Evolutionary conservation across 92 coral and sea anemone genomes (phyloP), one percentile per base, ranked within the genome.

Genomic region (Siderastrea siderea): DNA sequence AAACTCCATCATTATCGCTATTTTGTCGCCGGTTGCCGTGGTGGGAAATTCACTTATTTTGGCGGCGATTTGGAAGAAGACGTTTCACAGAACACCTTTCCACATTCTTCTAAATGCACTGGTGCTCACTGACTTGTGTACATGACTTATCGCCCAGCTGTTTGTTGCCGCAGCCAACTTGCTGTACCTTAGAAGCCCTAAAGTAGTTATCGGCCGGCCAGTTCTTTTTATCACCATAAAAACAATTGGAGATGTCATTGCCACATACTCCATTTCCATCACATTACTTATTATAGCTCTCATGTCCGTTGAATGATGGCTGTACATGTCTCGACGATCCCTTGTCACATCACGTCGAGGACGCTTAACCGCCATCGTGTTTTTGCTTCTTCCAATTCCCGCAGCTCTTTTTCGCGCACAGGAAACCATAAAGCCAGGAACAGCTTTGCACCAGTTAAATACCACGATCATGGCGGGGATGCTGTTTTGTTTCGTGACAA

Each of bases 61-160:
- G 16, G 51, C 55, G 47, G 85, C 85, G 14, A 68, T 68, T 52
- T 55, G 77, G 77, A 81, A 55, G 43, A 68, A 26, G 2, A 13
- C 66, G 14, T 68, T 47, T 11, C 55, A 3, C 1, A 81, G 68
- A 58, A 68, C 85, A 43, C 16, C 77, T 6, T 81, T 70, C 38
- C 71, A 81, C n/a, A 13, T 14, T 54, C 76, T 81, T 13, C 85
- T 81, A 6, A 69, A 52, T 68, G 85, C 77, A n/a, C 4, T 81
- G 26, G 77, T 45, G 5, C 26, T 81, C 6, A 70, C 77, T 11
- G 85, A 81, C 47, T 17, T 81, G 11, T 69, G 77, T 10, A 81
- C 85, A 1, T 77, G 85, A 44, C 68, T 81, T 5, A 54, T 81
- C 8, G 48, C 55, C 47, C 68, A 68, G n/a, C 85, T 77, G 2